phyloP scores from a whole-genome alignment of 1,140 invertebrate genomes.

The Cyphomyrmex costatus region DNA sequence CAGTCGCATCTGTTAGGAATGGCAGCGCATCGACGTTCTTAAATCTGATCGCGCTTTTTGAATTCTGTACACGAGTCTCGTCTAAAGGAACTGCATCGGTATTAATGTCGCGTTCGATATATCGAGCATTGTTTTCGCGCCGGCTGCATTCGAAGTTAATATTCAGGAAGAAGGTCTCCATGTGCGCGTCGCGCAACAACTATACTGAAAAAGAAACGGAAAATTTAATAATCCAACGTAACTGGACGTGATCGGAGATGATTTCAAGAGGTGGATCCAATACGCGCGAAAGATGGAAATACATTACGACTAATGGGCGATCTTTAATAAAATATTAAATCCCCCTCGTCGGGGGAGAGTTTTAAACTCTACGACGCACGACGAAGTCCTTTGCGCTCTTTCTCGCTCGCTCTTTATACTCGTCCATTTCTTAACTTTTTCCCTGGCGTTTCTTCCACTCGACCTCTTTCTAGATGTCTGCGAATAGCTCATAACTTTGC shows the following conservation, averaged over 20 bases:
- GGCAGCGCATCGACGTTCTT: not conserved
- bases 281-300: slow-evolving; percentile 40
- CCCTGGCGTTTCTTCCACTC: slow-evolving; percentile 49
- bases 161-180: slow-evolving; percentile 10
- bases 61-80: slow-evolving; percentile 35
- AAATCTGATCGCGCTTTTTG: slow-evolving; percentile 12
- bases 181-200: not conserved
- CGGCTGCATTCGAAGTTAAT: slow-evolving; percentile 39
- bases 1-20: not conserved
- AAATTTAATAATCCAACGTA: slow-evolving; percentile 55
- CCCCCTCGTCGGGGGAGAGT: slow-evolving; percentile 27
- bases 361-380: slow-evolving; percentile 58
- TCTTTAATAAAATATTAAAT: slow-evolving; percentile 80
- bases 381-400: slow-evolving; percentile 20
- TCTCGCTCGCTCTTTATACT: not conserved
- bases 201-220: slow-evolving; percentile 2
- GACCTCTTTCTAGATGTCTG: slow-evolving; percentile 56
- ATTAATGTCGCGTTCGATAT: slow-evolving; percentile 49
- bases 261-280: not conserved
- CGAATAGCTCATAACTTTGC: slow-evolving; percentile 77
- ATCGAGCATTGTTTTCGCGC: slow-evolving; percentile 44
- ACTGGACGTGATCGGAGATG: slow-evolving; percentile 39
- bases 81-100: slow-evolving; percentile 6
- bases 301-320: slow-evolving; percentile 72
- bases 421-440: slow-evolving; percentile 54